Evolutionary conservation across 2,113 vertebrate genomes (phyloP), one percentile per base, ranked within the genome.

Genomic region (Colinus virginianus): DNA sequence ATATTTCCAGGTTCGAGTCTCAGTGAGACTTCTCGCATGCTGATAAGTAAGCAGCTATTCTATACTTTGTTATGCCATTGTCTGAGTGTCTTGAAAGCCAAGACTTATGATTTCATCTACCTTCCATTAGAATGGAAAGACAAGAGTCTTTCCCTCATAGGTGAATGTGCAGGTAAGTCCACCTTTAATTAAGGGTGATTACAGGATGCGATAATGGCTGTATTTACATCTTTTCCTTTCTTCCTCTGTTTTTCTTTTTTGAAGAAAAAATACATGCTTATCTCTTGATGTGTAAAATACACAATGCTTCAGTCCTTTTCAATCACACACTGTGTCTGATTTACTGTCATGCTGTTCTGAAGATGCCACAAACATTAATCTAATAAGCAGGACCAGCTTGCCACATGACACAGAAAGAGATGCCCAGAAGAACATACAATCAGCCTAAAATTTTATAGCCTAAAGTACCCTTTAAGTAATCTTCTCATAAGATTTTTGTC

Each of bases 261-360:
- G 62, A 88, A 88, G 43, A 87, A 74, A 51, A 90, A 77, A 86
- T 6, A 49, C 11, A 67, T 40, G 5, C 51, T 75, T 64, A 77
- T 51, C 42, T 77, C 51, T 80, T 96, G 68, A 80, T 25, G 40
- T 71, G 63, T n/a, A 81, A 91, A 95, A n/a, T 61, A 43, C 16
- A 7, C 6, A 49, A 34, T 51, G 18, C 6, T 61, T 94, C 30
- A 67, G 45, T 77, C 64, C 62, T 85, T 90, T 72, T 43, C 49
- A 63, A 5, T 72, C 53, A 77, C 34, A 22, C 58, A 20, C 55
- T 42, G 21, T 38, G 28, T 63, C 49, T 59, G 80, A 83, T 75
- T 84, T 56, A 48, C 64, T 42, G 10, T 42, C 59, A 66, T 19
- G 36, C 12, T 36, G 23, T 64, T 64, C 77, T 61, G 77, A 36